Evolutionary conservation across 2,797 vertebrate species (phyloP), one percentile per base, ranked within the genome.

Genomic region (Eospalax fontanierii): DNA sequence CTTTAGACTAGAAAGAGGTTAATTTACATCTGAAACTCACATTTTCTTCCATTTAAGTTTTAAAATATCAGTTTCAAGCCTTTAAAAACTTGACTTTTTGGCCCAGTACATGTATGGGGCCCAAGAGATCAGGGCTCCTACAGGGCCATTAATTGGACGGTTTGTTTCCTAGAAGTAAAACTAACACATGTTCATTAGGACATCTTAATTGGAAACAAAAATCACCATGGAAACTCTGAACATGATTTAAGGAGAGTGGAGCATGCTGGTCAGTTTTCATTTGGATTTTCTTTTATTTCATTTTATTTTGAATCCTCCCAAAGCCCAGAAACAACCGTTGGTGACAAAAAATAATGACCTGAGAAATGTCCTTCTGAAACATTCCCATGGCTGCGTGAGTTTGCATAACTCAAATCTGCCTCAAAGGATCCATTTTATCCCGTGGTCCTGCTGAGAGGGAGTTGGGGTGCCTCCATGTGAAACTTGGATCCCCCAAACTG

Each of bases 181-280:
- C 71, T 43, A 66, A 94, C 92, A 96, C 96, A 93, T 95, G 93
- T 93, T 84, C 26, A 71, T 95, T 83, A 95, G 92, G 95, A 93
- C 38, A 89, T 96, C 96, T 97, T 97, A 97, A 97, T 97, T 97
- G 96, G 89, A 93, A 87, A 96, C 96, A 96, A 92, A 97, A 94
- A 88, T 92, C 68, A 83, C 24, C 96, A 98, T 97, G 96, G 59
- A 88, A 81, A 97, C 50, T 0, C 43, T 88, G 97, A 97, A 95
- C 33, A 71, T 81, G 97, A 75, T 97, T 96, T 96, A 97, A 96
- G 90, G 89, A 95, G 46, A 96, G 91, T 89, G 73, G 97, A 97
- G 95, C 95, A 89, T 28, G 50, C 76, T 57, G 89, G 94, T 96
- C 96, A 96, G 90, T 97, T 97, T 98, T 96, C 97, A 97, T 97